These are phyloP conservation scores for Tympanuchus pallidicinctus DNA, from an alignment of 2,113 vertebrate genomes.

Conservation along the genomic window DNA sequence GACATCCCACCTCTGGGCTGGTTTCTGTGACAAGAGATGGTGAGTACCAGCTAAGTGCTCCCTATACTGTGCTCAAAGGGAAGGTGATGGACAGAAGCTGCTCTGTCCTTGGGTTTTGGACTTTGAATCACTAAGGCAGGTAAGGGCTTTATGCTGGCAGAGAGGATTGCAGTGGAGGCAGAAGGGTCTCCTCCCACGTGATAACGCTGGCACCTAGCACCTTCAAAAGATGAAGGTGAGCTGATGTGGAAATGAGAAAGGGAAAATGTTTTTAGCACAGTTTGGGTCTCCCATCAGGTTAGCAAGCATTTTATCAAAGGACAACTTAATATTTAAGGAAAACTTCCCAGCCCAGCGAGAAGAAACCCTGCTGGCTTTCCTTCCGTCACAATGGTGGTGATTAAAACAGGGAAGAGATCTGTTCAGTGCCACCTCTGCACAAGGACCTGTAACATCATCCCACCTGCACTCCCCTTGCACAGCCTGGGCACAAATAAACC, in stretches of 20 bases:
- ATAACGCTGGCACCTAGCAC: neutral
- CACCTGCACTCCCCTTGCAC: accelerated
- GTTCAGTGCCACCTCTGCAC: neutral
- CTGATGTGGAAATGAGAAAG: accelerated
- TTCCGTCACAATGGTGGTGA: neutral
- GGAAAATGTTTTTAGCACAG: neutral
- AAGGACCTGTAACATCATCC: neutral
- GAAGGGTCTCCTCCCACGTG: neutral
- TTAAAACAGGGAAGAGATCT: neutral
- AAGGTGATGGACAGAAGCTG: neutral
- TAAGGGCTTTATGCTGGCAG: constrained; percentile 25
- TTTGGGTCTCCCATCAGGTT: neutral
- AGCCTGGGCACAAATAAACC: neutral
- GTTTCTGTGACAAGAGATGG: neutral
- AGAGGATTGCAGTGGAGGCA: constrained; percentile 35
- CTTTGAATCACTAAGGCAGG: constrained; percentile 41
- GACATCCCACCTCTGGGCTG: neutral
- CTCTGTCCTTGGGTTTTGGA: neutral
- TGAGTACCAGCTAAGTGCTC: neutral
- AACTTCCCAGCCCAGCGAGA: neutral
- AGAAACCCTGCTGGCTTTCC: neutral
- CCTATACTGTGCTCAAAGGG: neutral
- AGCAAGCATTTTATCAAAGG: neutral
- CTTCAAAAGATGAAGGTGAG: neutral
- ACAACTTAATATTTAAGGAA: no score